phyloP scores from a whole-genome alignment of 1,140 invertebrate species.

The Elymnias hypermnestra region DNA sequence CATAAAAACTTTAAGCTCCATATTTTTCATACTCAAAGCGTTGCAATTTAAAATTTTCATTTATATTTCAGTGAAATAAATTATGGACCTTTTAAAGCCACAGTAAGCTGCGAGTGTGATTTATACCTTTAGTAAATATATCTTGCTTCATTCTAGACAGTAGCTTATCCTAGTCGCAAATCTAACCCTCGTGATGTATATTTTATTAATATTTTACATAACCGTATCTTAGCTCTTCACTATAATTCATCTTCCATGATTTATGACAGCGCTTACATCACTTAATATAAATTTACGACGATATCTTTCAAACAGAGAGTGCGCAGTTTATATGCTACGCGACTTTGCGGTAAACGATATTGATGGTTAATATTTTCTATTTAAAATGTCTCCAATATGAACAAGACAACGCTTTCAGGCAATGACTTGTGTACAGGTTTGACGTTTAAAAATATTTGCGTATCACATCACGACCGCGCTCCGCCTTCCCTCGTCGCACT shows the following conservation, averaged over 20 bases:
- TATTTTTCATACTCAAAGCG: too few relatives aligned
- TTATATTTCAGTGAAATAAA: constrained; percentile 5
- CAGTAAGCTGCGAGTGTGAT: background rate
- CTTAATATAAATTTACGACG: constrained; percentile 22
- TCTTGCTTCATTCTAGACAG: constrained; percentile 14
- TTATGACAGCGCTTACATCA: constrained; percentile 15
- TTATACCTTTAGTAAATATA: constrained; percentile 15
- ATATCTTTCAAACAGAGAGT: constrained; percentile 18
- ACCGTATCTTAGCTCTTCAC: constrained; percentile 14
- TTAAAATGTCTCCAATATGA: constrained; percentile 34
- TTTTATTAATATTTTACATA: constrained; percentile 22
- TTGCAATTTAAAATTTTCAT: constrained; percentile 1
- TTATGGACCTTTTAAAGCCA: constrained; percentile 3
- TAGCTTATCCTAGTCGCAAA: constrained; percentile 14
- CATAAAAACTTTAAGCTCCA: too few relatives aligned
- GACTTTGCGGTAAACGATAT: constrained; percentile 48
- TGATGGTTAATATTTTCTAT: constrained; percentile 53
- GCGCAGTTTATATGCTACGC: constrained; percentile 33
- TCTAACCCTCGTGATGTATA: constrained; percentile 14
- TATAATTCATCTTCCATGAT: constrained; percentile 21
- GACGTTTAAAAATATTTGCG: constrained; percentile 53
- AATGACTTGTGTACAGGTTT: constrained; percentile 44
- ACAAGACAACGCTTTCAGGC: constrained; percentile 66
- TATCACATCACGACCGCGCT: constrained; percentile 36
- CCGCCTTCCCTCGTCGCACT: constrained; percentile 24